Evolutionary conservation across 1,140 invertebrate genomes (phyloP).

Genomic region (Camponotus vicinus): DNA sequence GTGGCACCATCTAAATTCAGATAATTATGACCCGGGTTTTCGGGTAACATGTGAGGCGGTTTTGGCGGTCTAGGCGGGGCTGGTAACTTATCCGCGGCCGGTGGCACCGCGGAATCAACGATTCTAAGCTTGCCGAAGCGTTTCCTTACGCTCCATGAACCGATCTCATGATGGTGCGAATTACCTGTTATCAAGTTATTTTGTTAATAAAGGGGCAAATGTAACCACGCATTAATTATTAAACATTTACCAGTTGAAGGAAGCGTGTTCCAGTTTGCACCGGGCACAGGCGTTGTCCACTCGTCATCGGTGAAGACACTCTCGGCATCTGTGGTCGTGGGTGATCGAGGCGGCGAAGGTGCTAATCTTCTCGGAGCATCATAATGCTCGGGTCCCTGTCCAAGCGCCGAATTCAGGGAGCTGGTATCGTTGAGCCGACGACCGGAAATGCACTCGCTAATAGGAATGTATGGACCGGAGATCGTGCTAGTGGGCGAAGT

Average conservation of each 20-base stretch:
- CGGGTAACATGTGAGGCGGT: constrained; percentile 87
- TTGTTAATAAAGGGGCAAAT: constrained; percentile 25
- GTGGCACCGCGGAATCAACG: constrained; percentile 77
- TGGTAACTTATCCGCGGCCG: constrained; percentile 76
- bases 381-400: constrained; percentile 83
- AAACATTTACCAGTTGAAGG: constrained; percentile 77
- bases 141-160: constrained; percentile 87
- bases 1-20: constrained; percentile 85
- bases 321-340: constrained; percentile 84
- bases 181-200: constrained; percentile 70
- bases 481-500: constrained; percentile 87
- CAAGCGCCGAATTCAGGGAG: constrained; percentile 80
- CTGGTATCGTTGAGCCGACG: constrained; percentile 86
- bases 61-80: constrained; percentile 93
- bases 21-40: constrained; percentile 86
- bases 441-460: constrained; percentile 96
- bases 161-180: constrained; percentile 86
- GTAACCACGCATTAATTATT: not conserved
- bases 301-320: constrained; percentile 83
- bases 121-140: constrained; percentile 87
- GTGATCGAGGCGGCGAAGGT: constrained; percentile 84
- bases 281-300: constrained; percentile 80
- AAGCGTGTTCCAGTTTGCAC: constrained; percentile 88
- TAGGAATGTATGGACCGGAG: constrained; percentile 92
- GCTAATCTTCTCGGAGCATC: constrained; percentile 82